Percentiles rank a stretch among this genome's conserved stretches.
Conservation (phyloP, 2,797 vertebrate genomes). For the Chelonia mydas region DNA sequence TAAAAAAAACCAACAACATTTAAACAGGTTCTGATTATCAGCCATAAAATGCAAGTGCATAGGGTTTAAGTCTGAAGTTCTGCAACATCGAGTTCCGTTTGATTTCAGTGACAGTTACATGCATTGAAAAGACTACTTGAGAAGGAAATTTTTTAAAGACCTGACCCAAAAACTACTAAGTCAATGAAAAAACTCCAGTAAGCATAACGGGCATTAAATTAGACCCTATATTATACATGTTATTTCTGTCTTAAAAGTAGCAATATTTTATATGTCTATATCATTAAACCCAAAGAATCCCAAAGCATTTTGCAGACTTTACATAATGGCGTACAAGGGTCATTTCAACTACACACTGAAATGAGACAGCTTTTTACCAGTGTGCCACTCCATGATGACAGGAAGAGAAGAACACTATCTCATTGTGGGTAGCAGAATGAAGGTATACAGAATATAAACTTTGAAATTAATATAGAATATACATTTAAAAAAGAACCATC, state of each 20-base stretch:
- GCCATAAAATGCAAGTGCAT: background rate
- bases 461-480: too few species aligned
- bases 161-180: constrained; percentile 39
- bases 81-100: background rate
- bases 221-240: background rate
- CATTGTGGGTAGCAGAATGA: background rate
- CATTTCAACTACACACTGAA: background rate
- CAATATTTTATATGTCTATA: background rate
- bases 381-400: accelerated
- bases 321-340: background rate
- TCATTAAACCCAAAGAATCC: constrained; percentile 21
- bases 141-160: constrained; percentile 2
- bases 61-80: background rate
- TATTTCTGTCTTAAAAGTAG: constrained; percentile 9
- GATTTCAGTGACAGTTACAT: constrained; percentile 17
- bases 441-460: background rate
- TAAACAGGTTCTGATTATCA: background rate
- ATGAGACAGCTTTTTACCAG: background rate
- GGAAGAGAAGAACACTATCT: background rate
- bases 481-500: background rate
- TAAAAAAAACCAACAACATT: background rate
- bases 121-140: constrained; percentile 13
- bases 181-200: background rate
- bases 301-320: constrained; percentile 9
- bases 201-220: background rate